Evolutionary conservation across 2,888 invertebrate species (phyloP).

Genomic region (Cordylochernes scorpioides): DNA sequence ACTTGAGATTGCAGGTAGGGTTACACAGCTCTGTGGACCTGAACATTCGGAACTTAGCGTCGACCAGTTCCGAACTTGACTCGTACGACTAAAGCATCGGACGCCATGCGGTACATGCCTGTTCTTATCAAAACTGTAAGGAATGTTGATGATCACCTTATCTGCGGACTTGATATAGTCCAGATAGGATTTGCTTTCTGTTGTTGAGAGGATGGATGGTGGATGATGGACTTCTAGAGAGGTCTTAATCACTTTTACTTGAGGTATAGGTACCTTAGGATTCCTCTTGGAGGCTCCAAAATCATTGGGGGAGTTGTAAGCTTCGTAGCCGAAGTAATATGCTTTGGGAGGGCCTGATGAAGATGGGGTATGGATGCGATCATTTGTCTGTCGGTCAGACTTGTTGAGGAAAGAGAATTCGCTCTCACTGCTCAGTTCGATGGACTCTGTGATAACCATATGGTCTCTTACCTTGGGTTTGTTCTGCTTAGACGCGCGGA

Average conservation of each 20-base stretch:
- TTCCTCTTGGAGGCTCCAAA: neutral
- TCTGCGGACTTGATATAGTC: slow-evolving; percentile 8
- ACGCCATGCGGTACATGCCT: slow-evolving; percentile 6
- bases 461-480: neutral
- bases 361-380: slow-evolving; percentile 1
- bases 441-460: slow-evolving; percentile 7
- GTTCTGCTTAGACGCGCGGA: no score
- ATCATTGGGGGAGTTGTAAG: slow-evolving; percentile 6
- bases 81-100: slow-evolving; percentile 6
- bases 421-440: slow-evolving; percentile 11
- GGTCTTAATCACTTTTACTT: neutral
- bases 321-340: slow-evolving; percentile 11
- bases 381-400: neutral
- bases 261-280: neutral
- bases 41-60: neutral
- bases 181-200: neutral
- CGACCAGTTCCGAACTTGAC: slow-evolving; percentile 3
- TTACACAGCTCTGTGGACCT: neutral
- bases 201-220: neutral
- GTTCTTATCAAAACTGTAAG: slow-evolving; percentile 3
- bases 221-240: neutral
- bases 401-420: neutral
- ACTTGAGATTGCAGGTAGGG: neutral
- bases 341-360: slow-evolving; percentile 3
- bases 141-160: slow-evolving; percentile 8